These are phyloP conservation scores for Poeciliopsis presidionis DNA, from an alignment of 2,797 vertebrate species.

Conservation along the genomic window DNA sequence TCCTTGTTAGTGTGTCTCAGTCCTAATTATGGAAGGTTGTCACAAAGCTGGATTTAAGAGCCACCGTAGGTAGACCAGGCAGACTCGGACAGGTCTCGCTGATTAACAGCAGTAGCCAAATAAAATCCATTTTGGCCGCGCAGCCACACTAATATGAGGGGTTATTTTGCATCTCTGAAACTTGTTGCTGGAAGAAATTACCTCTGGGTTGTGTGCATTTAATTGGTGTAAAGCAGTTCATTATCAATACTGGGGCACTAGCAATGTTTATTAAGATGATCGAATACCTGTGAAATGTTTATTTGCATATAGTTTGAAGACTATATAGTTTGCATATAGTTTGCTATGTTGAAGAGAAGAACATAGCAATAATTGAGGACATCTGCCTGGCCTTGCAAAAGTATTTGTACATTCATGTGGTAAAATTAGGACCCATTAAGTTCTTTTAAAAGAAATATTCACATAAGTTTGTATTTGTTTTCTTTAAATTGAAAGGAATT, in stretches of 20 bases:
- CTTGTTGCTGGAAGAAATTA: conserved; percentile 55
- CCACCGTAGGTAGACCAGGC: conserved; percentile 58
- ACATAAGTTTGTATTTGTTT: neutral
- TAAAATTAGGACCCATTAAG: neutral
- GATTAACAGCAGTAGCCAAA: conserved; percentile 69
- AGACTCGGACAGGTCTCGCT: conserved; percentile 51
- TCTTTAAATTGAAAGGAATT: neutral
- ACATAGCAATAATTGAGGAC: neutral
- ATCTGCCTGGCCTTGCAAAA: neutral
- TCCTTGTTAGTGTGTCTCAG: conserved; percentile 75
- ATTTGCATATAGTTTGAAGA: neutral
- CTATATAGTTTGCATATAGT: neutral
- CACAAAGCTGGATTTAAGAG: conserved; percentile 72
- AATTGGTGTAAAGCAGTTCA: conserved; percentile 25
- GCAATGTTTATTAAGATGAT: conserved; percentile 36
- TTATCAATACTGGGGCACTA: conserved; percentile 34
- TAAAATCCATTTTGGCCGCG: conserved; percentile 54
- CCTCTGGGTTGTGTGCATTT: conserved; percentile 33
- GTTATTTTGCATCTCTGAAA: conserved; percentile 55
- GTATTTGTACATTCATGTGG: neutral
- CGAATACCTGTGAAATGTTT: conserved; percentile 28
- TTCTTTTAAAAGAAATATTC: neutral
- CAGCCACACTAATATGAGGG: conserved; percentile 44
- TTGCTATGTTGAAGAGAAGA: neutral
- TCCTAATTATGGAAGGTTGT: conserved; percentile 78